phyloP scores from a whole-genome alignment of 1,140 invertebrate species.

The Andrena cerasifolii region DNA sequence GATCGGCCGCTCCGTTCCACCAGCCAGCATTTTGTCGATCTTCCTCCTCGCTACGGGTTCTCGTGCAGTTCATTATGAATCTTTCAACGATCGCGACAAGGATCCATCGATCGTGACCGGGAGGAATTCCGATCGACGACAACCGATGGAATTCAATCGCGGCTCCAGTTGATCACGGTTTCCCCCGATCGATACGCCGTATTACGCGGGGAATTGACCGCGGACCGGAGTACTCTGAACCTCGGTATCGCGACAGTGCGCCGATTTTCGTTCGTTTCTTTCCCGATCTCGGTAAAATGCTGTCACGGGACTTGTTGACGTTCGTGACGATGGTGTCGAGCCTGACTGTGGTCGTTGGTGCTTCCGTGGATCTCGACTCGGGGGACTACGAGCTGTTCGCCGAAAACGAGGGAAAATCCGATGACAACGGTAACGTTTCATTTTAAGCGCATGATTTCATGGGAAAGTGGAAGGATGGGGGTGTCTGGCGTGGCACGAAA shows the following conservation, averaged over 20 bases:
- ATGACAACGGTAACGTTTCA: constrained; percentile 65
- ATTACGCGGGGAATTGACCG: not conserved
- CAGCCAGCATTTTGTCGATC: too few relatives aligned
- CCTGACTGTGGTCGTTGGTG: constrained; percentile 62
- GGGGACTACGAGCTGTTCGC: constrained; percentile 75
- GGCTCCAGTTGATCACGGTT: constrained; percentile 1
- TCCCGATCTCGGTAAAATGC: constrained; percentile 43
- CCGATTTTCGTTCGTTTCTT: not conserved
- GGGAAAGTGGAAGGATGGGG: constrained; percentile 14
- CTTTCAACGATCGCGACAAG: not conserved
- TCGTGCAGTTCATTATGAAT: constrained; percentile 41
- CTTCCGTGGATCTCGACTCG: constrained; percentile 74
- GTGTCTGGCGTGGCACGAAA: not conserved
- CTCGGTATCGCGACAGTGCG: not conserved
- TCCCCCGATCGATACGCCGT: not conserved
- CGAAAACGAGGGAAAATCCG: constrained; percentile 65
- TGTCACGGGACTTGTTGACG: constrained; percentile 67
- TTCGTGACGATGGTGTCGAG: constrained; percentile 68
- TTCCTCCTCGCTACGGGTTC: too few relatives aligned
- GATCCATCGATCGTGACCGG: constrained; percentile 26
- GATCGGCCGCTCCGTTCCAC: not conserved
- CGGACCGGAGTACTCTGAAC: too few relatives aligned
- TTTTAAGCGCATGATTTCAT: constrained; percentile 42
- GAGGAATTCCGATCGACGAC: not conserved
- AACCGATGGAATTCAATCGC: constrained; percentile 22